Evolutionary conservation across 1,140 invertebrate genomes (phyloP), one percentile per base, ranked within the genome.

Genomic region (Elysia chlorotica): DNA sequence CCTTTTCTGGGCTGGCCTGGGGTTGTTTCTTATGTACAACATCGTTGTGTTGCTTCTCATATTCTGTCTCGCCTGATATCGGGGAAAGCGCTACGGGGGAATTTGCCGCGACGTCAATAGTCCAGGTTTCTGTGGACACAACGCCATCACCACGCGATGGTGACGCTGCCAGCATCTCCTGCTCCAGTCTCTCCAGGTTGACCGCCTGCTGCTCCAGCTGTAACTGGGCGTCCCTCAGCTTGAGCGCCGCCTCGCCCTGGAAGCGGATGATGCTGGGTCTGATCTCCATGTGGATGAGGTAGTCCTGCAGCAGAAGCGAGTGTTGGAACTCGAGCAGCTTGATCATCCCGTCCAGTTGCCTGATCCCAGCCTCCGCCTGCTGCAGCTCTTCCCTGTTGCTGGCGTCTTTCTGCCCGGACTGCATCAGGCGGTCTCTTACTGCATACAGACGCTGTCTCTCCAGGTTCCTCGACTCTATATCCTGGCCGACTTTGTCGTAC

Each of bases 241-340:
- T 73, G 33, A 73, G 38, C 54, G 71, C 65, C 41, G 71, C 70
- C 17, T 76, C 77, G 19, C 71, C 76, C 21, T 68, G 61, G 69
- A 78, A 82, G 23, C 73, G 69, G 35, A 82, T 81, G 35, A 82
- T 72, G 66, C 73, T 79, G 17, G 81, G 80, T 14, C 79, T 61
- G 1, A 82, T 65, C 63, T 81, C 75, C 36, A 78, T 33, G 65
- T 81, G 78, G 3, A 81, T 57, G 17, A 73, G 35, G 23, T 79
- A 77, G 67, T 82, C 79, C 35, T 75, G 66, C 48, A 67, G 38
- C 38, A 78, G 62, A 41, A 78, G 37, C 23, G 74, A 38, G 25
- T 74, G 71, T 61, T 77, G 75, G 67, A 75, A 78, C 62, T 79
- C 75, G 38, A 80, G 37, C 35, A 77, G 65, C 62, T 79, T 78